Base-by-base conservation (phyloP, 2,888 invertebrate genomes). In the Strigamia crassipes region DNA sequence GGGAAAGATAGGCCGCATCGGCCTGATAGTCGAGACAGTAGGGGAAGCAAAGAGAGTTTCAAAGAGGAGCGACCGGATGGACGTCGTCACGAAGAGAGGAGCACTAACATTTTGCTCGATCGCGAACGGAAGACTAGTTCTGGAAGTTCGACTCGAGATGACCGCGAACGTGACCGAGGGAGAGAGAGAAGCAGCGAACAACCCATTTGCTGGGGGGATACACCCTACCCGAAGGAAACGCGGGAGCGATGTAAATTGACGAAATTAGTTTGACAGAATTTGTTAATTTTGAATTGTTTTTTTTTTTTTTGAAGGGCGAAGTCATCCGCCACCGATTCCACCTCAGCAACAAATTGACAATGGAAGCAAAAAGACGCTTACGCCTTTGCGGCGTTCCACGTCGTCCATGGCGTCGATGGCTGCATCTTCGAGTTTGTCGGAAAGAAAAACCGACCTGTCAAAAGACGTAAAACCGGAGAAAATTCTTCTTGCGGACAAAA, bases 21-120 rank as follows among this genome's bases (percentile, higher is more conserved):
- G 83, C 91, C 91, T 0, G 91, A 91, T 84, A 91, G 90, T 83
- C 88, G 91, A 4, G 91, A 91, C 85, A 84, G 84, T 21, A 51
- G 84, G 23, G 83, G 83, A 21, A 90, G 90, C 83, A 88, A 91
- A 18, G 87, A 90, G 34, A 89, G 90, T 83, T 81, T 80, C 46
- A 83, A 82, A 61, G 83, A 83, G 10, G 83, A 83, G 9, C 73
- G 81, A 34, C 27, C n/a, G 46, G 56, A 42, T 10, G 46, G 46
- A 31, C 23, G 23, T 23, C 56, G 83, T 8, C 79, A 41, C 15
- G 83, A 83, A 23, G 83, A 83, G 12, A 56, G 82, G 23, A 78
- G 38, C 18, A 18, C 15, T 56, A 56, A 31, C 15, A 41, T 79
- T 23, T 77, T 78, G 23, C 23, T 46, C n/a, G 83, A 82, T 42